These are phyloP conservation scores for Nesogale talazaci DNA, from an alignment of 2,113 vertebrate species.

Conservation along the genomic window DNA sequence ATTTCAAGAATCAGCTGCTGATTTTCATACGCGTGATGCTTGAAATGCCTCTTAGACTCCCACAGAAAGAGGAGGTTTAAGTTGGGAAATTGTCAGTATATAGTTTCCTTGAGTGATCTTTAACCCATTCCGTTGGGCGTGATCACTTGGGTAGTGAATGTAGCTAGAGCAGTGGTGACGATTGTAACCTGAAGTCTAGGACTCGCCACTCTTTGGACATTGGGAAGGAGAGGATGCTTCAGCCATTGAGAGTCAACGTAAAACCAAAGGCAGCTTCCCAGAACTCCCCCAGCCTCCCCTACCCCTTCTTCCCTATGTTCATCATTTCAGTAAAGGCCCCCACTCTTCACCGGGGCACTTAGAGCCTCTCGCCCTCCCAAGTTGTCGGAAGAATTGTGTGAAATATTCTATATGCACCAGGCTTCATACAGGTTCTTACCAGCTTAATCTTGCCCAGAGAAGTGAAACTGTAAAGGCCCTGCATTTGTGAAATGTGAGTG, in stretches of 20 bases:
- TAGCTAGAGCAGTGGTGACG: slow-evolving; percentile 21
- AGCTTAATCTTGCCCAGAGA: no score
- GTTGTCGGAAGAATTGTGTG: not conserved
- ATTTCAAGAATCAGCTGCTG: not conserved
- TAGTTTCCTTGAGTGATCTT: no score
- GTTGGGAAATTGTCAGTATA: not conserved
- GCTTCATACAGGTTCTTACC: no score
- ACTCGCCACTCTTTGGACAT: not conserved
- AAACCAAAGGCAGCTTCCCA: no score
- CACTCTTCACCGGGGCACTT: no score
- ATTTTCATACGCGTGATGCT: not conserved
- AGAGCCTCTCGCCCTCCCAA: no score
- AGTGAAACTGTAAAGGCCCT: no score
- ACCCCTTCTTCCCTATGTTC: no score
- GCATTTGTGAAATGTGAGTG: no score
- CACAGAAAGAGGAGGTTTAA: not conserved
- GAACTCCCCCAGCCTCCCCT: no score
- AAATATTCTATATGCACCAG: not conserved
- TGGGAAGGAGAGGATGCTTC: not conserved
- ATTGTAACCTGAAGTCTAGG: not conserved
- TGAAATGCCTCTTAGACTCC: not conserved
- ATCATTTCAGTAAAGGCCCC: no score
- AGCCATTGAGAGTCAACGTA: not conserved
- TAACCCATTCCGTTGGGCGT: not conserved
- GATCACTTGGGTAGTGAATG: not conserved